Evolutionary conservation across 2,888 invertebrate genomes (phyloP).

Genomic region (Drosophila subquinaria): DNA sequence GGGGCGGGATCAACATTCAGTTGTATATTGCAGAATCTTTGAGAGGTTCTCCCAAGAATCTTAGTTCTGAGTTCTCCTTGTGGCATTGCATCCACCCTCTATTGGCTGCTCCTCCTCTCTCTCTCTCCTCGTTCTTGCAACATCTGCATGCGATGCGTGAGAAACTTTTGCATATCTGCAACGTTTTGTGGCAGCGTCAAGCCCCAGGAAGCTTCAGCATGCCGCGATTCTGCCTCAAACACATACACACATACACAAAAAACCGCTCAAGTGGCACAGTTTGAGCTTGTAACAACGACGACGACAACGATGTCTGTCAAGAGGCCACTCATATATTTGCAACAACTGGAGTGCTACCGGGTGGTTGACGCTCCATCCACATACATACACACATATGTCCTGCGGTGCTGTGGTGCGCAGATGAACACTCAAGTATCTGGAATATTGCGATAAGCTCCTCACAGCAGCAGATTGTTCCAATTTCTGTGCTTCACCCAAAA

Average conservation of each 20-base stretch:
- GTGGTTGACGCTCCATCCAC: conserved; percentile 36
- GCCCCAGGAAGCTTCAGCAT: conserved; percentile 75
- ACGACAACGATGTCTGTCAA: conserved; percentile 75
- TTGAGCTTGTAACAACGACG: conserved; percentile 51
- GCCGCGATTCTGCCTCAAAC: conserved; percentile 54
- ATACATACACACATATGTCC: conserved; percentile 35
- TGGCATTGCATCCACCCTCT: neutral
- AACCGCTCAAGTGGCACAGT: conserved; percentile 69
- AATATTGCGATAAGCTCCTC: conserved; percentile 50
- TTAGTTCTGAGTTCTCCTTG: neutral
- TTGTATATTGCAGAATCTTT: neutral
- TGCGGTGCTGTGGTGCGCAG: conserved; percentile 72
- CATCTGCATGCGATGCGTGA: conserved; percentile 75
- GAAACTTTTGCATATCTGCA: conserved; percentile 68
- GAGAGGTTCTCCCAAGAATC: neutral
- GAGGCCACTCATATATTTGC: conserved; percentile 81
- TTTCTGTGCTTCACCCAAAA: conserved; percentile 40
- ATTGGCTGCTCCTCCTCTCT: neutral
- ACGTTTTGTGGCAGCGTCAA: conserved; percentile 53
- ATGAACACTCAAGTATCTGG: conserved; percentile 71
- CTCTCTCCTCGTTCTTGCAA: conserved; percentile 12
- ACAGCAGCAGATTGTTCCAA: conserved; percentile 67
- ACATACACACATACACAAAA: conserved; percentile 11
- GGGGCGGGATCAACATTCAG: neutral
- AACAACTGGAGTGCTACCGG: conserved; percentile 70